Conservation (phyloP, 1,140 invertebrate species). For the Galendromus occidentalis region DNA sequence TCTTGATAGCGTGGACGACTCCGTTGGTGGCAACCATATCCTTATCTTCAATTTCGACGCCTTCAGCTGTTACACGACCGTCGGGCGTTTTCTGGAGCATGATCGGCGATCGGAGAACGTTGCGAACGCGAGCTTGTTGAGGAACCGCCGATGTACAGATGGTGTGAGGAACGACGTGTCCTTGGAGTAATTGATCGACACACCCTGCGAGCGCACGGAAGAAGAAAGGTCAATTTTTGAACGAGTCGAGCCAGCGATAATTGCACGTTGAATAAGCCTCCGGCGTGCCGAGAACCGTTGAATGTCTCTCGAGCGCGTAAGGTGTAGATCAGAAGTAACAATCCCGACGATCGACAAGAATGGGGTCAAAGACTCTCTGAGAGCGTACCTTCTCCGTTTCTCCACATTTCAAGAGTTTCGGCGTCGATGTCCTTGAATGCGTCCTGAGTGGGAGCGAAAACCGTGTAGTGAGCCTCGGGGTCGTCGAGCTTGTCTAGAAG, state of each 20-base stretch:
- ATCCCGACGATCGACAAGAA: not conserved
- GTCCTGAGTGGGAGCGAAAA: conserved; percentile 34
- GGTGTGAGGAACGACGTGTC: conserved; percentile 42
- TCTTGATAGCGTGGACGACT: conserved; percentile 35
- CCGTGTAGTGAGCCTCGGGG: conserved; percentile 30
- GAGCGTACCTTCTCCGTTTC: not conserved
- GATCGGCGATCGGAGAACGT: conserved; percentile 33
- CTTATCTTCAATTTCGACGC: conserved; percentile 25
- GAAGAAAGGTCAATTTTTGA: conserved; percentile 15
- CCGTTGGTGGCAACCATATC: conserved; percentile 38
- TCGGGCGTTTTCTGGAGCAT: conserved; percentile 24
- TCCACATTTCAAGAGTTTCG: conserved; percentile 6
- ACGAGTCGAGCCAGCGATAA: not conserved
- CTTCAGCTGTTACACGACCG: conserved; percentile 31
- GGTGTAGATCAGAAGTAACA: not conserved
- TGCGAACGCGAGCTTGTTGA: conserved; percentile 34
- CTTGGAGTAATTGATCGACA: conserved; percentile 30
- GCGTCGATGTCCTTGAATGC: conserved; percentile 30
- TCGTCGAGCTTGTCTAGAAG: conserved; percentile 26
- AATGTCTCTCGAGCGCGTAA: not conserved
- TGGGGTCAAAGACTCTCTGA: not conserved
- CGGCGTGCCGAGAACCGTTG: too few species aligned
- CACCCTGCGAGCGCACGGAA: conserved; percentile 24
- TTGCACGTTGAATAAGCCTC: too few species aligned
- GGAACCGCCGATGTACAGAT: conserved; percentile 41